Base-by-base conservation (phyloP, 2,113 vertebrate species). In the Neogobius melanostomus region DNA sequence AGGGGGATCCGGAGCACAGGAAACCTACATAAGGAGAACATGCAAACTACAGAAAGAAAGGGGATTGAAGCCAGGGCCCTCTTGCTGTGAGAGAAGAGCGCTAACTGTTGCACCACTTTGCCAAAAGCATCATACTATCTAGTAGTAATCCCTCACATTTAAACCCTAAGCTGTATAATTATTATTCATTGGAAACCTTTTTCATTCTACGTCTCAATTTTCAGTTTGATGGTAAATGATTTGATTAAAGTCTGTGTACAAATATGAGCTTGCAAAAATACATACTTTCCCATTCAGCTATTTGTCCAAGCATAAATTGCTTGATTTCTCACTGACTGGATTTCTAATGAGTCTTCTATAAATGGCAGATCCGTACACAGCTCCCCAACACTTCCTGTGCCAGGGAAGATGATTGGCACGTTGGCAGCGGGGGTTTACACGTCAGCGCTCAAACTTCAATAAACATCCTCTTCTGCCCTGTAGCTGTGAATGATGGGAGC, bases 381-480 rank as follows among this genome's bases (percentile, higher is more conserved):
- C 15, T 15, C 52, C 75, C 53, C 54, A 76, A 52, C 68, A 48
- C 62, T 69, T 64, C 56, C 36, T 52, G 53, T 71, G 75, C 66
- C 71, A 75, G 57, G 65, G 59, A 36, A 4, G n/a, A 10, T 81
- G 72, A 81, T 65, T 75, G 68, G 56, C 76, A 62, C 72, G 59
- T 54, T 74, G 54, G 69, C 46, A 36, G 52, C 62, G n/a, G 15
- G 46, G 61, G 66, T 71, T 75, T 72, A 75, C 47, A 72, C 64
- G 62, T 68, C 66, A 73, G 45, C 21, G 28, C 45, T 69, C 51
- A 71, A 81, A 79, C 36, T 69, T 79, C 72, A 59, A 74, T 74
- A 67, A 64, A 63, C 60, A 66, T 57, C 36, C 47, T n/a, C 43
- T 74, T 8, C 5, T 42, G 11, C 28, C 59, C 62, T 52, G 64